These are phyloP conservation scores for Rotaria macrura DNA, from an alignment of 2,888 invertebrate species.

Conservation along the genomic window DNA sequence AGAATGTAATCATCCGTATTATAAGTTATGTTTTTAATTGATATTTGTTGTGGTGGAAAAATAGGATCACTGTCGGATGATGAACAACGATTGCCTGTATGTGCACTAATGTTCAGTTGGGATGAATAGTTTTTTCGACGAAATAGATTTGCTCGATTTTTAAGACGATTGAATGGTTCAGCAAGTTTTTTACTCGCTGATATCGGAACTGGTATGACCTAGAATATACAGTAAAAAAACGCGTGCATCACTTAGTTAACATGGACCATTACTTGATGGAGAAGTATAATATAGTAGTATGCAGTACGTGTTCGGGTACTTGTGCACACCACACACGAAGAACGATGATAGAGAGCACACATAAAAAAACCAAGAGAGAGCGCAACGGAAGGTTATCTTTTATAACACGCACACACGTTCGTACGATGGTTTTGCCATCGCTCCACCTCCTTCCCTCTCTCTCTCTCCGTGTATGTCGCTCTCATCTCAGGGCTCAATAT, in stretches of 20 bases:
- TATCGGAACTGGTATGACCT: neutral
- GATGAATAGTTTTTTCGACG: constrained; percentile 16
- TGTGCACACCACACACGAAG: neutral
- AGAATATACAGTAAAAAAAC: neutral
- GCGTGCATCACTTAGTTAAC: neutral
- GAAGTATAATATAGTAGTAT: neutral
- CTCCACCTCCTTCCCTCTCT: neutral
- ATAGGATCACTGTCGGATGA: neutral
- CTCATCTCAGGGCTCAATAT: neutral
- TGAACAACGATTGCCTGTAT: neutral
- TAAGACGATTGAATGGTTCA: constrained; percentile 8
- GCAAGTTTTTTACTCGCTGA: neutral
- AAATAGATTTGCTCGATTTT: neutral
- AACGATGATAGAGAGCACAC: neutral
- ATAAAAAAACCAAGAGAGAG: neutral
- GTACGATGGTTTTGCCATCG: neutral
- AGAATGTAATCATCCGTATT: neutral
- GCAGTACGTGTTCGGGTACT: neutral
- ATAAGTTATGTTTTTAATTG: neutral
- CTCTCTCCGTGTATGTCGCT: too few relatives aligned
- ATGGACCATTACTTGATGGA: neutral
- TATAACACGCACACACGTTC: neutral
- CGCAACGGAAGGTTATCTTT: neutral
- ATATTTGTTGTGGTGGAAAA: neutral
- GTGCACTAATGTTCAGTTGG: neutral